Evolutionary conservation across 64 coral and sea anemone species (phyloP), one percentile per base, ranked within the genome.

Genomic region (Astreopora myriophthalma): DNA sequence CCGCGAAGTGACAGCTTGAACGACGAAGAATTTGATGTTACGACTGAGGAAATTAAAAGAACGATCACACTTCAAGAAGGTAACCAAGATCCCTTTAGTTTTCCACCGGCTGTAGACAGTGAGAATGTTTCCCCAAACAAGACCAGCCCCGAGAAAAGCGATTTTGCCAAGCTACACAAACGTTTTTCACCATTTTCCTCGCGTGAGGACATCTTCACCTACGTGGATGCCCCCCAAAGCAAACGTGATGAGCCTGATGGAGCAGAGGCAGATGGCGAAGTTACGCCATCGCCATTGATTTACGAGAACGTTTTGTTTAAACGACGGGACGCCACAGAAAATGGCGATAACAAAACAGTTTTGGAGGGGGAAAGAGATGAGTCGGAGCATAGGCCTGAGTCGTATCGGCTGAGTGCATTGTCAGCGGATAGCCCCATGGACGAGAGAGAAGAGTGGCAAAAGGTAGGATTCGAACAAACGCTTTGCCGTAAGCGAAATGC

Each of bases 251-350:
- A 36, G 1, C 61, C 24, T 6, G 76, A 82, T 22, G 92, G 87
- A 17, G 40, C 74, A 34, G 32, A 93, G 26, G 38, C 64, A 1
- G 85, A 87, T 44, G 52, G 11, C 34, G 88, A 65, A 31, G 63
- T 39, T 8, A 71, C 48, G 49, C 51, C 79, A n/a, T 75, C 90
- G 75, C 79, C 97, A 31, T 85, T 99, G 52, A 73, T 96, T 58
- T 99, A 99, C 26, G 97, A 99, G 39, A 99, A 99, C 88, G 97
- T 99, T 51, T 75, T 99, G 55, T 99, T 99, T 30, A 93, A 91
- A 52, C 89, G 37, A 57, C 80, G 80, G 6, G 95, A 90, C 23
- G 48, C 71, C 5, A n/a, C 40, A 27, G 67, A 88, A 34, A 62
- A 60, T 0, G 42, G 19, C 33, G 42, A 30, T 6, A 31, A 17